phyloP scores from a whole-genome alignment of 2,113 vertebrate species.

The Microtus oregoni region DNA sequence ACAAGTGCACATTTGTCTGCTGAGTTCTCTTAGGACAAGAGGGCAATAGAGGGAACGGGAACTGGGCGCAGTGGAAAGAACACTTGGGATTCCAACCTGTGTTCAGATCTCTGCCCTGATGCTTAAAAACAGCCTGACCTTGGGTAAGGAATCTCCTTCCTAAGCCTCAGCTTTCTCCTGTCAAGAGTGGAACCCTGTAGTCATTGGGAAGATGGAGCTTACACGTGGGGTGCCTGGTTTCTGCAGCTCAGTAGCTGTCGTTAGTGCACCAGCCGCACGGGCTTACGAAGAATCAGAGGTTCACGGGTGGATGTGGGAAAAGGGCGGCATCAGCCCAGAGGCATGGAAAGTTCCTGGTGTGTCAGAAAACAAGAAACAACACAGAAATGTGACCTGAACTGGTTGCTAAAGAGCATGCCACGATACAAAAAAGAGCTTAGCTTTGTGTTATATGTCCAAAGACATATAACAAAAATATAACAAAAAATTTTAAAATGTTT shows the following conservation, averaged over 20 bases:
- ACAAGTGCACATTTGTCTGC: fast-evolving
- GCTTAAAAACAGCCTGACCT: background rate
- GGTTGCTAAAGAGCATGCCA: background rate
- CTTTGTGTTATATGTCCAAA: background rate
- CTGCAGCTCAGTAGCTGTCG: fast-evolving
- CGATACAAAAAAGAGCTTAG: background rate
- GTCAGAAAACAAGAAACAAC: background rate
- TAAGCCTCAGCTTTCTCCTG: background rate
- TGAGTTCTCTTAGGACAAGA: background rate
- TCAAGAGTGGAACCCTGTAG: background rate
- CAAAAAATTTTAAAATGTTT: background rate
- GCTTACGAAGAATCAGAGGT: background rate
- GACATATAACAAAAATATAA: too few species aligned
- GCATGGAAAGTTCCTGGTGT: background rate
- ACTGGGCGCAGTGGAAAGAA: fast-evolving
- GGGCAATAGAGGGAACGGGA: background rate
- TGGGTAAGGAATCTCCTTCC: background rate
- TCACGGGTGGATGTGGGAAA: background rate
- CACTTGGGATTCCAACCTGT: background rate
- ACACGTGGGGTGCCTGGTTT: background rate
- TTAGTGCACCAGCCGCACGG: background rate
- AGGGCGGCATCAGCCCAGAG: background rate
- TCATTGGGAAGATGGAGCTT: background rate
- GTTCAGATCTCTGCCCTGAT: background rate
- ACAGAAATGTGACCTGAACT: background rate